Evolutionary conservation across 2,797 vertebrate genomes (phyloP), one percentile per base, ranked within the genome.

Genomic region (Urosaurus nigricauda): DNA sequence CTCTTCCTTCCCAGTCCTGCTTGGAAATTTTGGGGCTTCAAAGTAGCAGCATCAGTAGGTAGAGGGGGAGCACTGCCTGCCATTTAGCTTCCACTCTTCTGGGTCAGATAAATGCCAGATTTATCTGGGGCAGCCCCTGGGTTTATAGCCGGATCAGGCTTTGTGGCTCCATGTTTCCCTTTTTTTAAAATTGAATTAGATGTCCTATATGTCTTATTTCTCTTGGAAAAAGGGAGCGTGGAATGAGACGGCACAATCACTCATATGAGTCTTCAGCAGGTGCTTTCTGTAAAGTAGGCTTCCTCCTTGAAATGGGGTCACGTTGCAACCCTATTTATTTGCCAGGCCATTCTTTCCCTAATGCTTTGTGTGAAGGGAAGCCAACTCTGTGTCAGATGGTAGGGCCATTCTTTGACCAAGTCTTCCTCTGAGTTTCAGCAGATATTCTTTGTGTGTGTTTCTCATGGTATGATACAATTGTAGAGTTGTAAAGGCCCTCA

Each of bases 231-330:
- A 12, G 1, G 87, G 4, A 35, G 19, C 1, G 53, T 85, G 4
- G 24, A 60, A 1, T 4, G 16, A 71, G n/a, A 14, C 35, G n/a
- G n/a, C 70, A 35, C 13, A 35, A 4, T n/a, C 70, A 16, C n/a
- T 3, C n/a, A 1, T 35, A 3, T 35, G 17, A 58, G 32, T 13
- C 26, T 71, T 32, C 35, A 12, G 70, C 70, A 35, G n/a, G n/a
- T n/a, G 79, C 0, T 53, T 85, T 70, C 5, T 83, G 65, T 21
- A 83, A 90, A 58, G 60, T 43, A 58, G 75, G 35, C 84, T 70
- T 71, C 65, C 43, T 14, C 65, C 17, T 0, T 0, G 85, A 0
- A 0, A 60, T 85, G 65, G 47, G 0, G 0, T 11, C 74, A 0
- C 0, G 37, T 21, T 58, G 85, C n/a, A 4, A 4, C 19, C n/a